Percentiles rank a stretch among this genome's conserved stretches.
Evolutionary conservation across 2,797 vertebrate species (phyloP).

Genomic region (Gymnopithys bicolor): DNA sequence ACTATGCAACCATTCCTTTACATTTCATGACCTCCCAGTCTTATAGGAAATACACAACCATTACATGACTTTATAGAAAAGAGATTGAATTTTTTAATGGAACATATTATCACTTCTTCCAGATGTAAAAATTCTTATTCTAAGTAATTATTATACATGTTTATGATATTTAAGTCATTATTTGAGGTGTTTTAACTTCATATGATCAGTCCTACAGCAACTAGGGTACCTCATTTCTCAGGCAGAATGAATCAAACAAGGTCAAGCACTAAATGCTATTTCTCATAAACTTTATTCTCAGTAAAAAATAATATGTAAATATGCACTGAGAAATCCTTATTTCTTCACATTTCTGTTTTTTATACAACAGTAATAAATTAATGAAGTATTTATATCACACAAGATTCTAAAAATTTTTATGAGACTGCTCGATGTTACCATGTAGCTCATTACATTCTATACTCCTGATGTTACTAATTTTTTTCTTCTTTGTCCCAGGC

Average conservation of each 20-base stretch:
- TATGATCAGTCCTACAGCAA: not conserved
- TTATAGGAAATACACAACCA: not conserved
- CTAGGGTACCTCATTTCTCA: not conserved
- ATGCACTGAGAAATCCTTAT: not conserved
- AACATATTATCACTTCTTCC: not conserved
- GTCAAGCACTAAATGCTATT: not conserved
- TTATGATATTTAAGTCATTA: not conserved
- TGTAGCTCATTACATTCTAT: not conserved
- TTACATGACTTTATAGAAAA: not conserved
- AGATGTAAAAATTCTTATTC: not conserved
- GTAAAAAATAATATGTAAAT: not conserved
- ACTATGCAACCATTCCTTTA: not conserved
- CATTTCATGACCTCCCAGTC: not conserved
- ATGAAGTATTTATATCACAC: not conserved
- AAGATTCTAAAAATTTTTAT: not conserved
- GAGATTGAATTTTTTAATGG: not conserved
- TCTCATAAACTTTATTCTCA: not conserved
- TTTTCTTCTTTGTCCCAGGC: not conserved
- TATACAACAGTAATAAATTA: not conserved
- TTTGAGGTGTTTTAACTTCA: not conserved
- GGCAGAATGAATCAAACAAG: not conserved
- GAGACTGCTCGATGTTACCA: not conserved
- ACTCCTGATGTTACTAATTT: not conserved
- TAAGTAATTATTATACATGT: not conserved
- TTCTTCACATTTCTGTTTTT: not conserved